These are phyloP conservation scores for Poeciliopsis gracilis DNA, from an alignment of 2,797 vertebrate species.

Conservation along the genomic window DNA sequence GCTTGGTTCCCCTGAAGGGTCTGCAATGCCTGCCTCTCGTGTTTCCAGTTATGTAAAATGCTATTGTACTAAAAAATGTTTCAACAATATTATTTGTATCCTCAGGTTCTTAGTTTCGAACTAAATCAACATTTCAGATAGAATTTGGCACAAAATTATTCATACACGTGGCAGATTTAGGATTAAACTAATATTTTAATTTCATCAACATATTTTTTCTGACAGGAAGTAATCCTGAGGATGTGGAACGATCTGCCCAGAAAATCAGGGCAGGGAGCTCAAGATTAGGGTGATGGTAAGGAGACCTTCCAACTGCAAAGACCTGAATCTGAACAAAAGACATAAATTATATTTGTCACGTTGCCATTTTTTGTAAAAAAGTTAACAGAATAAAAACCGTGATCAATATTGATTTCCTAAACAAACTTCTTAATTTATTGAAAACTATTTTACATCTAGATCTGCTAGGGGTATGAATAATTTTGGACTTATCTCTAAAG, in stretches of 20 bases:
- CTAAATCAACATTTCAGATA: neutral
- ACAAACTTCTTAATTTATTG: neutral
- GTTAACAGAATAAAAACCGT: too few relatives aligned
- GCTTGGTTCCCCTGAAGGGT: neutral
- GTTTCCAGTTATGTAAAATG: neutral
- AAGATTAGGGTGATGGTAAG: neutral
- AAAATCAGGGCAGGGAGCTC: neutral
- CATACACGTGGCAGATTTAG: neutral
- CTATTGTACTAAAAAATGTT: neutral
- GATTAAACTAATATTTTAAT: neutral
- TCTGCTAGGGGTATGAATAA: neutral
- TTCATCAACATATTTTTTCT: neutral
- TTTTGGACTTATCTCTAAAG: neutral
- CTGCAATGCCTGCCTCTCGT: neutral
- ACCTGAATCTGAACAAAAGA: neutral
- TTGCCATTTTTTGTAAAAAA: neutral
- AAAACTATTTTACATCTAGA: neutral
- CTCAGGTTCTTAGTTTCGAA: neutral
- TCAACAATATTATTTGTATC: too few relatives aligned
- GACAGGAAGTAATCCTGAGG: neutral
- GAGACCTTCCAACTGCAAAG: neutral
- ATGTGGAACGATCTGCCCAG: neutral
- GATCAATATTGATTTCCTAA: too few relatives aligned
- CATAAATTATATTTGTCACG: neutral
- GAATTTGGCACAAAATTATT: neutral